A percentile compares a stretch with the other conserved stretches of the same genome.
Evolutionary conservation across 2,113 vertebrate species (phyloP).

Genomic region (Lichenostomus cassidix): DNA sequence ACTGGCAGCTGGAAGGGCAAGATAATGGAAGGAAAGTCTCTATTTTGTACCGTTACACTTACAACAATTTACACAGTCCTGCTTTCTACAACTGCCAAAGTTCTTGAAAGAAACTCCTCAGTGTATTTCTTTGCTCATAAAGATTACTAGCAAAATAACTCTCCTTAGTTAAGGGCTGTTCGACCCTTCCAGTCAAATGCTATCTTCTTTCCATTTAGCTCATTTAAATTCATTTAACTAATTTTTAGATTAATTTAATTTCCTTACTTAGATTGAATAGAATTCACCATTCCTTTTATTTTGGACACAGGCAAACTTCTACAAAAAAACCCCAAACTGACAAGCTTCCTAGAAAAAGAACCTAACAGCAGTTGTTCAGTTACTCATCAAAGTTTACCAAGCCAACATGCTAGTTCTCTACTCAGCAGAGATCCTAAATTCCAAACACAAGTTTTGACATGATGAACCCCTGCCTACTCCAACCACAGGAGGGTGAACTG

Average conservation of each 20-base stretch:
- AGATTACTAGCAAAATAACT: background rate
- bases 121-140: background rate
- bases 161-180: background rate
- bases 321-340: background rate
- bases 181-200: background rate
- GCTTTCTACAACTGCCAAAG: background rate
- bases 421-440: background rate
- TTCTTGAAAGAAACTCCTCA: background rate
- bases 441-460: background rate
- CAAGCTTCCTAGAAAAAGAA: background rate
- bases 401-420: background rate
- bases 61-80: background rate
- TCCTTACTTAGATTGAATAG: background rate
- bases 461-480: background rate
- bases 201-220: background rate
- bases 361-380: background rate
- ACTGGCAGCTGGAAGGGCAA: conserved; percentile 25
- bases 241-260: background rate
- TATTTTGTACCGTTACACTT: background rate
- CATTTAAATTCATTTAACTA: background rate
- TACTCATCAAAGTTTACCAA: background rate
- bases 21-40: conserved; percentile 40
- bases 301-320: background rate
- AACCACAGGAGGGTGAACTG: background rate
- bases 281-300: background rate